Evolutionary conservation across 2,113 vertebrate species (phyloP).

Genomic region (Otolemur garnettii): DNA sequence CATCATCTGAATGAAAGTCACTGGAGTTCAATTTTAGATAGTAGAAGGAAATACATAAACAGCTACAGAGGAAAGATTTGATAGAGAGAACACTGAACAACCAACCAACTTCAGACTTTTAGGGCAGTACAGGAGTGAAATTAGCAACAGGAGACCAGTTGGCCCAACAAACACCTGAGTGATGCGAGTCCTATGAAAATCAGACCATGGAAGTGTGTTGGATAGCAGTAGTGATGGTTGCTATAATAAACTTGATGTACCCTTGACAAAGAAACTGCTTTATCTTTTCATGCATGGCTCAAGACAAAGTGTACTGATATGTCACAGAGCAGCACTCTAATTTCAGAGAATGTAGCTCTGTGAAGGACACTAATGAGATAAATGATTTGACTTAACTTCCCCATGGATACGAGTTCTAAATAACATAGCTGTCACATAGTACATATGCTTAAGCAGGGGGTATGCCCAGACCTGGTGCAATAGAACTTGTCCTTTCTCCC

Average conservation of each 20-base stretch:
- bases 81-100: neutral
- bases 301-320: neutral
- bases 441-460: too few relatives aligned
- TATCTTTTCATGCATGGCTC: neutral
- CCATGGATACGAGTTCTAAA: neutral
- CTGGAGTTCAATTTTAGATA: neutral
- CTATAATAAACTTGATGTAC: neutral
- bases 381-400: neutral
- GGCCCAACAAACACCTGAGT: neutral
- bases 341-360: neutral
- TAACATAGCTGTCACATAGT: neutral
- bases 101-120: neutral
- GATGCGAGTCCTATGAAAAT: neutral
- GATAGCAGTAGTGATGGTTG: rapidly evolving
- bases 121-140: neutral
- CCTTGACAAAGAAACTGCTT: neutral
- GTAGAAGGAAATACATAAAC: neutral
- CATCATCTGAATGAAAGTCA: neutral
- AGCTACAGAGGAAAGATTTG: neutral
- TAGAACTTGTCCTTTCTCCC: neutral
- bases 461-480: neutral
- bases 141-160: neutral
- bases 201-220: neutral
- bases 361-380: neutral
- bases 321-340: neutral